Percentiles rank a stretch among this genome's conserved stretches.
Conservation (phyloP, 2,888 invertebrate genomes). For the Epirrita christyi region DNA sequence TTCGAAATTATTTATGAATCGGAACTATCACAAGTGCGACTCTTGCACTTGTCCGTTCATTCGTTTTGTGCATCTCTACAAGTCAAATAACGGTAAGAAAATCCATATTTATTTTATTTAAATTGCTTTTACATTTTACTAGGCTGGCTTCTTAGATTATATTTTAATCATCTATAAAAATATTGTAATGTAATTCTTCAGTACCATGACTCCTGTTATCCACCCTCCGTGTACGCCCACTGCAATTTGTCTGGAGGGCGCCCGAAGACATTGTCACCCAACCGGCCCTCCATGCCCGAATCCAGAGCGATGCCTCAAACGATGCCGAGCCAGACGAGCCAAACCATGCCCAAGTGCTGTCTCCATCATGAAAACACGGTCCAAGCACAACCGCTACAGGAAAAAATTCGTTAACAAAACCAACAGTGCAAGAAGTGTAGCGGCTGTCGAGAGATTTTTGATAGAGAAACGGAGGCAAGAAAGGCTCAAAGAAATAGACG, state of each 20-base stretch:
- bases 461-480: conserved; percentile 28
- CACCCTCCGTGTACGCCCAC: conserved; percentile 8
- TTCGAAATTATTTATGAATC: too few species aligned
- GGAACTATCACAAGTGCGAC: too few species aligned
- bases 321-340: conserved; percentile 16
- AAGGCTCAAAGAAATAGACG: conserved; percentile 32
- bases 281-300: conserved; percentile 3
- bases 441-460: conserved; percentile 8
- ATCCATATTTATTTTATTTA: neutral
- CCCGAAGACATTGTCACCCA: neutral
- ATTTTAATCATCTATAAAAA: neutral
- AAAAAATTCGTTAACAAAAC: conserved; percentile 3
- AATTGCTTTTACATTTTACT: conserved; percentile 4
- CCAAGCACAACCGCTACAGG: conserved; percentile 1
- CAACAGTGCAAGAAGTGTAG: conserved; percentile 6
- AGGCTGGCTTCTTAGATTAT: conserved; percentile 13
- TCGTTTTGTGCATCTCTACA: conserved; percentile 12
- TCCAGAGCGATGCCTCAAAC: conserved; percentile 21
- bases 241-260: conserved; percentile 9
- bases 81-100: conserved; percentile 7
- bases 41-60: too few species aligned
- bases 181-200: neutral
- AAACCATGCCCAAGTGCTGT: conserved; percentile 28
- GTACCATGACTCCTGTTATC: conserved; percentile 5
- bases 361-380: conserved; percentile 19